phyloP scores from a whole-genome alignment of 30 jellyfish, hydroid and myxozoan species.

The Cassiopea xamachana region DNA sequence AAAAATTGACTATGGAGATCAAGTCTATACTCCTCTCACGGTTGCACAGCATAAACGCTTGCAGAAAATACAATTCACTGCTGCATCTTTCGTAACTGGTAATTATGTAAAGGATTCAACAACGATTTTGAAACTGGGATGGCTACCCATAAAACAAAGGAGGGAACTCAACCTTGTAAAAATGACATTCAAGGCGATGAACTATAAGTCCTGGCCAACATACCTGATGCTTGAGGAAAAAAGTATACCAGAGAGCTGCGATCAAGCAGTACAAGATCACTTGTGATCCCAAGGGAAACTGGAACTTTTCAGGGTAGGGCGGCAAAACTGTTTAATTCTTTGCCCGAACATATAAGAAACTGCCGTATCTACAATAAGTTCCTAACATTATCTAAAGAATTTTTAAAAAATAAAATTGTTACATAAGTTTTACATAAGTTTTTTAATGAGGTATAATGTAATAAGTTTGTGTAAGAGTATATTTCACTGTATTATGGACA shows the following conservation, averaged over 20 bases:
- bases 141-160: constrained; percentile 53
- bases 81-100: constrained; percentile 58
- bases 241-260: constrained; percentile 13
- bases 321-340: constrained; percentile 48
- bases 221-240: constrained; percentile 22
- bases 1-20: constrained; percentile 67
- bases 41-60: constrained; percentile 18
- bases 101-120: constrained; percentile 23
- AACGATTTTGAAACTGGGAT: constrained; percentile 45
- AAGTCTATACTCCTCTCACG: constrained; percentile 23
- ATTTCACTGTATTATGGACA: constrained; percentile 9
- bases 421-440: neutral
- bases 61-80: constrained; percentile 48
- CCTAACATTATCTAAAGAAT: constrained; percentile 23
- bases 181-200: constrained; percentile 12
- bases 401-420: constrained; percentile 33
- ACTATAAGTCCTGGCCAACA: constrained; percentile 39
- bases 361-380: constrained; percentile 39
- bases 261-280: constrained; percentile 41
- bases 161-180: constrained; percentile 51
- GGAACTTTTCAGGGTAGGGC: constrained; percentile 59
- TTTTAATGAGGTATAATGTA: constrained; percentile 11
- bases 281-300: constrained; percentile 57
- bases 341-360: constrained; percentile 54
- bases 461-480: neutral